Conservation (phyloP, 2,888 invertebrate species). For the Drosophila peninsularis region DNA sequence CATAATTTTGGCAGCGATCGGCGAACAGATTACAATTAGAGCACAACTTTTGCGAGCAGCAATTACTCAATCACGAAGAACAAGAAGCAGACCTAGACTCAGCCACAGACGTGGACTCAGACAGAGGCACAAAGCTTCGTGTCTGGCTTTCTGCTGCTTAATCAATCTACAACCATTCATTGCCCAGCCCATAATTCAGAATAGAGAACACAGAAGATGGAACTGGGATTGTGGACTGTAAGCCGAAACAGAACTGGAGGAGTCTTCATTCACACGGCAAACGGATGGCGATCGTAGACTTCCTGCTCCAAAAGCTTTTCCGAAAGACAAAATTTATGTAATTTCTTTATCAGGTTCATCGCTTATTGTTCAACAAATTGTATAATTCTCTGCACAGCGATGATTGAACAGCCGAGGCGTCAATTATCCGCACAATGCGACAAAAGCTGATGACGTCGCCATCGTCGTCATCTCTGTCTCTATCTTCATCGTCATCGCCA, state of each 20-base stretch:
- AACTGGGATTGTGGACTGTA: slow-evolving; percentile 6
- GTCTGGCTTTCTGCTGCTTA: slow-evolving; percentile 40
- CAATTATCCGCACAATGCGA: slow-evolving; percentile 69
- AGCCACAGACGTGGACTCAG: background rate
- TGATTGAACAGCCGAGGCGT: slow-evolving; percentile 63
- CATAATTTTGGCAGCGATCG: slow-evolving; percentile 63
- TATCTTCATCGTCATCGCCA: slow-evolving; percentile 13
- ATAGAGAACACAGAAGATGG: slow-evolving; percentile 28
- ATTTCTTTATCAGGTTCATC: slow-evolving; percentile 70
- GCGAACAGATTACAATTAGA: slow-evolving; percentile 67
- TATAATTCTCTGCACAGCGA: slow-evolving; percentile 64
- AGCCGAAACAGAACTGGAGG: slow-evolving; percentile 23
- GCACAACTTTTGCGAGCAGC: slow-evolving; percentile 45
- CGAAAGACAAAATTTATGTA: slow-evolving; percentile 70
- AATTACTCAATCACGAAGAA: slow-evolving; percentile 61
- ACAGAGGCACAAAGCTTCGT: slow-evolving; percentile 5
- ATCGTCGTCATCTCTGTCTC: slow-evolving; percentile 5
- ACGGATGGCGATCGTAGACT: slow-evolving; percentile 68
- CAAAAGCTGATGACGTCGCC: slow-evolving; percentile 56
- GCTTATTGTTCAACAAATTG: slow-evolving; percentile 68
- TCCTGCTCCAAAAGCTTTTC: slow-evolving; percentile 67
- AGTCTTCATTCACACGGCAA: slow-evolving; percentile 65
- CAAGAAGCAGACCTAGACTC: background rate
- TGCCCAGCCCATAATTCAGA: slow-evolving; percentile 23
- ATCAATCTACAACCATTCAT: slow-evolving; percentile 52